Evolutionary conservation across 2,113 vertebrate species (phyloP), one percentile per base, ranked within the genome.

Genomic region (Gobio gobio): DNA sequence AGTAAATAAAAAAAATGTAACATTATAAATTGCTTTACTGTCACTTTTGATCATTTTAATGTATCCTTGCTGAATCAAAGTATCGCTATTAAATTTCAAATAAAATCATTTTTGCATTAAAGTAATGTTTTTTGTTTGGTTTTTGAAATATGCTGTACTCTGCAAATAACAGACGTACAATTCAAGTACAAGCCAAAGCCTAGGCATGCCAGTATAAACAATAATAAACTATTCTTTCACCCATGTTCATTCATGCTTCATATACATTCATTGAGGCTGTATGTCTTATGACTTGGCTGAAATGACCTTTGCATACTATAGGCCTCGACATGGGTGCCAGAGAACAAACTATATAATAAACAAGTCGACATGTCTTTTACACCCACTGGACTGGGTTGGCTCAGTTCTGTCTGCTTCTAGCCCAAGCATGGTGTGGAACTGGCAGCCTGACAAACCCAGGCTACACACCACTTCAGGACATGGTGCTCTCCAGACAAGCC

Each of bases 381-480:
- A 85, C 82, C 88, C 81, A 82, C 78, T 54, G 85, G 79, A 2
- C 89, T 88, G 70, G 85, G 72, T 16, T 43, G 45, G 54, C 1
- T n/a, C 58, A 61, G 68, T 73, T 66, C 59, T 87, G 80, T 85
- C 79, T 90, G 49, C 45, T 29, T 78, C 77, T 76, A 16, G 86
- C 61, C 80, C 36, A 43, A 86, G 85, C 2, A 85, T 87, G 84
- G 82, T 51, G 68, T 77, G 43, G 73, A 49, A 90, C 85, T 76
- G 88, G 75, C 87, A 36, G 24, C 87, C 83, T 70, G 88, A 64
- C 5, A 49, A 56, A 76, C n/a, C 72, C 82, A 89, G 72, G 56
- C 68, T 47, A 14, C 58, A 88, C 82, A 90, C 78, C 24, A 86
- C 81, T 84, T 87, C 82, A 73, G 84, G 88, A 90, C 86, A 24